Evolutionary conservation across 2,888 invertebrate genomes (phyloP).

Genomic region (Macropis europaea): DNA sequence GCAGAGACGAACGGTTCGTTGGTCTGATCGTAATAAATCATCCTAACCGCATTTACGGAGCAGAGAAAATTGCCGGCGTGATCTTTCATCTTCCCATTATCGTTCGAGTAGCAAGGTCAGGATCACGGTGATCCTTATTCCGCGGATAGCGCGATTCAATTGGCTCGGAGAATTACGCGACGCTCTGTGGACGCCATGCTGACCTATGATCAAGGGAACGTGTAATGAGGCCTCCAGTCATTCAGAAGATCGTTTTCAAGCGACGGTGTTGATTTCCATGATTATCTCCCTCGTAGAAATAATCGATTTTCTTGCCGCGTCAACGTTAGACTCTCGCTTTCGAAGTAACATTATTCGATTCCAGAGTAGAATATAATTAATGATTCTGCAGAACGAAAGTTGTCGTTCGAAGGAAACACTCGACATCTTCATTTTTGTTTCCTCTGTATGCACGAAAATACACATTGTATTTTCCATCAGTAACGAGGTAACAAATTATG

Average conservation of each 20-base stretch:
- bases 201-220: conserved; percentile 10
- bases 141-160: conserved; percentile 27
- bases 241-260: neutral
- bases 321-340: no score
- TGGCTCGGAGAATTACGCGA: conserved; percentile 15
- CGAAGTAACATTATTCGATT: no score
- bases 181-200: neutral
- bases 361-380: no score
- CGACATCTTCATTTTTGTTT: no score
- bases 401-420: no score
- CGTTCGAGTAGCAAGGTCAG: conserved; percentile 46
- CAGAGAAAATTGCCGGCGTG: conserved; percentile 44
- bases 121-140: conserved; percentile 38
- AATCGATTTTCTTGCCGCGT: neutral
- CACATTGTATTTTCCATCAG: no score
- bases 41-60: conserved; percentile 19
- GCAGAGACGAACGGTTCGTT: neutral
- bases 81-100: conserved; percentile 54
- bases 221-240: conserved; percentile 11
- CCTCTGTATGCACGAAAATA: no score
- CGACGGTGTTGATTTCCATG: neutral
- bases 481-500: no score
- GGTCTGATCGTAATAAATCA: conserved; percentile 32
- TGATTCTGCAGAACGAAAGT: no score
- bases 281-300: neutral